Base-by-base conservation (phyloP, 2,113 vertebrate genomes). In the Tetrax tetrax region DNA sequence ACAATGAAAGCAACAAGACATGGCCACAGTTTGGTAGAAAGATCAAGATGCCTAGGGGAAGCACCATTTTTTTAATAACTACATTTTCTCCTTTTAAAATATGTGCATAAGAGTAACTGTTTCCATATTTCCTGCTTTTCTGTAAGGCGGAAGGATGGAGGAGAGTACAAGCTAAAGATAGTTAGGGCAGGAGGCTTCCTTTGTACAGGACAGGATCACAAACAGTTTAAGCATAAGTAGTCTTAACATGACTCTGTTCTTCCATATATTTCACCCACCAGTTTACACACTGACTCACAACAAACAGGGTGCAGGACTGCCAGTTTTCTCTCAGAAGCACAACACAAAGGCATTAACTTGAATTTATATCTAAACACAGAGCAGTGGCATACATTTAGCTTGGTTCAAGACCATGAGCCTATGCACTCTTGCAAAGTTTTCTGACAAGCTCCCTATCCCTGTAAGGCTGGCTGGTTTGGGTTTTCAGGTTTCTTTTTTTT, bases 391-490 rank as follows among this genome's bases (percentile, higher is more conserved):
- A 11, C 12, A 53, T 12, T 20, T 3, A 80, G 53, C n/a, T 54
- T 56, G 20, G 65, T 70, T 56, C 27, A 54, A 63, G 47, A 43
- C 28, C 47, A 63, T 11, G 14, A 78, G 14, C 45, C 29, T 41
- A 21, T 7, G 8, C 16, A 14, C 3, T 68, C 53, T 6, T 29
- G 22, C 29, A 69, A 10, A 13, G 16, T 51, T 83, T 85, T 79
- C 25, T 20, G 75, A 4, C 1, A 22, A 59, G 1, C 4, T 87
- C 20, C 41, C 9, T n/a, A 22, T 1, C 2, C 12, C 28, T 2
- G 0, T 6, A 76, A 24, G 2, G 14, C 7, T 51, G 20, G 5
- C 13, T 63, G 8, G 8, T 22, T 37, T 12, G 25, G 20, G 8
- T 14, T 35, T 41, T 41, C 41, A 41, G 41, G 41, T 43, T 43